phyloP scores from a whole-genome alignment of 2,113 vertebrate genomes.

The Stictonetta naevosa region DNA sequence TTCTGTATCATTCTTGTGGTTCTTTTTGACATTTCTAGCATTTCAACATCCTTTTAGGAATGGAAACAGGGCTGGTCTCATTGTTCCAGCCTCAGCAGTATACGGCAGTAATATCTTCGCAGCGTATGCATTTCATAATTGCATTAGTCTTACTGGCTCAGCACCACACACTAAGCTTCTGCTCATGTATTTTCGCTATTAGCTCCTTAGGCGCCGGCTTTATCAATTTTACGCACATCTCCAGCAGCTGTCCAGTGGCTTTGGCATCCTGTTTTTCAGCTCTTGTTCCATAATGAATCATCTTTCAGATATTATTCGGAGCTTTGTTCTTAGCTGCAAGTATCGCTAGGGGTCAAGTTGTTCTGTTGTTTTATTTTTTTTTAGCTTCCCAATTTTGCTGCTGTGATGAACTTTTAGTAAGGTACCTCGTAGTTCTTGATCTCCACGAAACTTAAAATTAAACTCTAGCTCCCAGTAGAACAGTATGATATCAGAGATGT shows the following conservation, averaged over 20 bases:
- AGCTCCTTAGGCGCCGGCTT: background rate
- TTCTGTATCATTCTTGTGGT: background rate
- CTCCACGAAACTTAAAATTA: background rate
- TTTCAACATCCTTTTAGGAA: background rate
- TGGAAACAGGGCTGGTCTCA: background rate
- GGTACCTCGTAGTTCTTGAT: background rate
- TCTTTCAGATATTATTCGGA: constrained; percentile 7
- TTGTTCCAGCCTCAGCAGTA: background rate
- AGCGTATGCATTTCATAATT: background rate
- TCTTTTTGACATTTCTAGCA: background rate
- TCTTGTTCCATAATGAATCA: background rate
- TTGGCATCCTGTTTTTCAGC: constrained; percentile 18
- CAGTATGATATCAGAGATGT: background rate
- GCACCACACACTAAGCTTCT: background rate
- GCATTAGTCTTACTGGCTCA: background rate
- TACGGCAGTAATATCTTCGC: background rate
- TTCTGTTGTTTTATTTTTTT: background rate
- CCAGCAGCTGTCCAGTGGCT: background rate
- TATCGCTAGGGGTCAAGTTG: background rate
- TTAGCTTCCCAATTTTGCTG: background rate
- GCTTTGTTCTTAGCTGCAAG: background rate
- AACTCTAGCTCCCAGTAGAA: background rate
- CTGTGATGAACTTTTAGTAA: background rate
- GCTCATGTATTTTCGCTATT: background rate
- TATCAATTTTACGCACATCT: constrained; percentile 6